A percentile compares a stretch with the other conserved stretches of the same genome.
phyloP scores from a whole-genome alignment of 2,113 vertebrate species.

The Aspiorhynchus laticeps region DNA sequence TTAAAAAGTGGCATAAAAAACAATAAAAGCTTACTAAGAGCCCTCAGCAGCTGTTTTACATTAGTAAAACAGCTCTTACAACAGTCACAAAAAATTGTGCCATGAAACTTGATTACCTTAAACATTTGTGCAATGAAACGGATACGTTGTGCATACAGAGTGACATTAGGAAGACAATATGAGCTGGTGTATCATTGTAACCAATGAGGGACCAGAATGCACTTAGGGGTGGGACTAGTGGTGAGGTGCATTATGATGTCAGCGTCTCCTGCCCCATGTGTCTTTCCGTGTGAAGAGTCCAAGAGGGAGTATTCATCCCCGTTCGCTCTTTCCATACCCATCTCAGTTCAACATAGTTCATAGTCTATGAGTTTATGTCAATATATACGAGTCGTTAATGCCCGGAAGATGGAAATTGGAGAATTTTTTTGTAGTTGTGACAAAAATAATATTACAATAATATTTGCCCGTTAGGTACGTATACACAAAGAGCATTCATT shows the following conservation, averaged over 20 bases:
- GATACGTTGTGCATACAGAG: constrained; percentile 40
- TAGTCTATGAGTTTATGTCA: constrained; percentile 7
- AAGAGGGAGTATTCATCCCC: constrained; percentile 33
- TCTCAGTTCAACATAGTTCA: constrained; percentile 18
- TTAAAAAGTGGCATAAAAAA: constrained; percentile 32
- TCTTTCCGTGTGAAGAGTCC: constrained; percentile 27
- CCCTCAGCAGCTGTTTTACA: constrained; percentile 31
- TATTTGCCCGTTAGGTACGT: constrained; percentile 78
- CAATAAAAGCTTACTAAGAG: neutral
- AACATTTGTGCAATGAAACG: constrained; percentile 43
- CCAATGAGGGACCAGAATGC: constrained; percentile 27
- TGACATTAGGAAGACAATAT: constrained; percentile 42
- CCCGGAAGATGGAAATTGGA: constrained; percentile 35
- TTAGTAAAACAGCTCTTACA: too few species aligned
- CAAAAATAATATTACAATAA: constrained; percentile 77
- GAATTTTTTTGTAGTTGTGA: constrained; percentile 57
- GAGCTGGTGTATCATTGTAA: constrained; percentile 25
- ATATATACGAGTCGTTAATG: constrained; percentile 15
- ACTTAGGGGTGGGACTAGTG: constrained; percentile 30
- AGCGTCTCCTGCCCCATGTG: neutral
- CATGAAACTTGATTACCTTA: neutral
- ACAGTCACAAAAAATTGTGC: constrained; percentile 10
- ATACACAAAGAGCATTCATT: constrained; percentile 78
- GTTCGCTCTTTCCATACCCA: constrained; percentile 37
- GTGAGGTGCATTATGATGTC: constrained; percentile 15